Conservation (phyloP, 2,113 vertebrate species). For the Rostratula benghalensis region DNA sequence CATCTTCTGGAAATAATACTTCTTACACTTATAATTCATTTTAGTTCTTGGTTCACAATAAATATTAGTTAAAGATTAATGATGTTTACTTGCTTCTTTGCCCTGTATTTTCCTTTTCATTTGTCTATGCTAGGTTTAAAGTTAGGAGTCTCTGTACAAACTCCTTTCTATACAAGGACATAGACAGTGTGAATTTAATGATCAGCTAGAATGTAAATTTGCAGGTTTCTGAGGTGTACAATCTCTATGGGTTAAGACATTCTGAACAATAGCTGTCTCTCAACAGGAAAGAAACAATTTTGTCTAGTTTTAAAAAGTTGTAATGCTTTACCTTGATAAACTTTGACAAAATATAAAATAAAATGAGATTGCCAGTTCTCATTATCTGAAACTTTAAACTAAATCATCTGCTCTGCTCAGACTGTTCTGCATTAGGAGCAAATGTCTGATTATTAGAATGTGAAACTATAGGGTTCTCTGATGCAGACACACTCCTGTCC, state of each 20-base stretch:
- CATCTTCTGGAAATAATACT: constrained; percentile 72
- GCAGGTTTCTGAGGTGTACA: background rate
- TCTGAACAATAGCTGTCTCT: background rate
- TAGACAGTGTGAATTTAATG: background rate
- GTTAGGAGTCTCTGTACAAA: background rate
- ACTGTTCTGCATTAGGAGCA: background rate
- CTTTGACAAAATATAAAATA: background rate
- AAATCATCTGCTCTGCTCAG: background rate
- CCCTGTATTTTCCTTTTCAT: constrained; percentile 13
- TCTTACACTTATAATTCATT: background rate
- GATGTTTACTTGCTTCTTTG: constrained; percentile 49
- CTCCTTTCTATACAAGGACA: background rate
- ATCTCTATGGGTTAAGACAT: background rate
- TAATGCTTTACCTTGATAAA: background rate
- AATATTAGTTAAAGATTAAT: constrained; percentile 33
- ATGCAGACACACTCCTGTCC: background rate
- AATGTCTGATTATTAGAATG: background rate
- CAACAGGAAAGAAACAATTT: background rate
- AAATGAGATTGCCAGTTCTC: background rate
- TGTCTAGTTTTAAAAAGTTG: background rate
- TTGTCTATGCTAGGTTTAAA: constrained; percentile 18
- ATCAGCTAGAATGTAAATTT: background rate
- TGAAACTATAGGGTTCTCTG: background rate
- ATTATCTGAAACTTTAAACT: background rate
- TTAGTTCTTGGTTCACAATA: background rate